Conservation (phyloP, 2,797 vertebrate genomes). For the Molossus molossus region DNA sequence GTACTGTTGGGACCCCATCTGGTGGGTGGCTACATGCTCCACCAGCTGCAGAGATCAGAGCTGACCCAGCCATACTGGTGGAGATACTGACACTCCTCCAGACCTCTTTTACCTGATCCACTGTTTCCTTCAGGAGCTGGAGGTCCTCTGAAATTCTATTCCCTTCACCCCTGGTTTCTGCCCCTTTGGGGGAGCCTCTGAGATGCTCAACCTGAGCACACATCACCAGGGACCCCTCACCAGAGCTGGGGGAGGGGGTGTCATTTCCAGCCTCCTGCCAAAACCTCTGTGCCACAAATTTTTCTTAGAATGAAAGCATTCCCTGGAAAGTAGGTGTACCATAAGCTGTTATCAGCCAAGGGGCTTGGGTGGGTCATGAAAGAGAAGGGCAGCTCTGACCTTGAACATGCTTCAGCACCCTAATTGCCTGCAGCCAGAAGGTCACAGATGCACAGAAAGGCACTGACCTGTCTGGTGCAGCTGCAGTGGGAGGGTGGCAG, state of each 20-base stretch:
- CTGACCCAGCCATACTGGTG: not conserved
- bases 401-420: not conserved
- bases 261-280: not conserved
- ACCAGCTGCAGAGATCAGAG: not conserved
- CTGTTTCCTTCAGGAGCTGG: not conserved
- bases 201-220: not conserved
- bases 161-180: not conserved
- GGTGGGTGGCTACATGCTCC: not conserved
- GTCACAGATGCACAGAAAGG: not conserved
- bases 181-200: not conserved
- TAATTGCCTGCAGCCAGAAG: not conserved
- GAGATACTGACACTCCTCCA: not conserved
- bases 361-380: not conserved
- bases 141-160: not conserved
- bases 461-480: not conserved
- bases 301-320: not conserved
- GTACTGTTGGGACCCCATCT: not conserved
- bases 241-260: not conserved
- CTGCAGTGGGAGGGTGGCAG: fast-evolving
- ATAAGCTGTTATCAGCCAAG: not conserved
- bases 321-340: not conserved
- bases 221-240: not conserved
- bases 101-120: not conserved
- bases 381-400: not conserved
- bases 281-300: not conserved